These are phyloP conservation scores for Drosophila hamatofila DNA, from an alignment of 2,888 invertebrate species.

Conservation along the genomic window DNA sequence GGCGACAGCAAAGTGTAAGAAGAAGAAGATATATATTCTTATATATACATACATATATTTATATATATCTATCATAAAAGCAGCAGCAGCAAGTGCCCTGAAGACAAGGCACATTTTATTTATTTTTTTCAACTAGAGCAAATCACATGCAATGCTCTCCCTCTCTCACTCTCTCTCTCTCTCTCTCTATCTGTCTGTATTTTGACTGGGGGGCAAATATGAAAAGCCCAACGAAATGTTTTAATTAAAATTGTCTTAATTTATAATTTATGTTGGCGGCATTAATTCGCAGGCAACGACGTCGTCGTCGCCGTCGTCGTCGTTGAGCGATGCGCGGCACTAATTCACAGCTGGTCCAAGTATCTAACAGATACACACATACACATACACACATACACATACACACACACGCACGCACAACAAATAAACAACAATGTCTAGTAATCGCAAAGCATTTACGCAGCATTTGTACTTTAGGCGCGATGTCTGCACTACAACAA, in stretches of 20 bases:
- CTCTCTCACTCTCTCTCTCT: background rate
- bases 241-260: conserved; percentile 79
- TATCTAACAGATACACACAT: conserved; percentile 56
- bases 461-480: conserved; percentile 29
- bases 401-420: conserved; percentile 13
- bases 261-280: conserved; percentile 77
- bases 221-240: conserved; percentile 64
- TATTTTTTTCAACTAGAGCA: conserved; percentile 45
- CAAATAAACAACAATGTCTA: conserved; percentile 28
- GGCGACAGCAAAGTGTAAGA: conserved; percentile 48
- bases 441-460: conserved; percentile 40
- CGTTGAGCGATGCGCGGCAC: conserved; percentile 39
- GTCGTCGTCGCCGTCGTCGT: conserved; percentile 9
- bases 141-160: conserved; percentile 46
- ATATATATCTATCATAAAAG: conserved; percentile 20
- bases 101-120: conserved; percentile 30
- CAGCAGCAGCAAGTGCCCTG: conserved; percentile 34
- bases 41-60: conserved; percentile 34
- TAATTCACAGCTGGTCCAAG: conserved; percentile 74
- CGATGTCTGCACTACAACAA: conserved; percentile 29
- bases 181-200: background rate
- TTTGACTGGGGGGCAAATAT: conserved; percentile 18
- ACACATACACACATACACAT: conserved; percentile 1
- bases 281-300: conserved; percentile 69
- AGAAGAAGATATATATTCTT: conserved; percentile 27